Conservation (phyloP, 2,113 vertebrate genomes). For the Menura novaehollandiae region DNA sequence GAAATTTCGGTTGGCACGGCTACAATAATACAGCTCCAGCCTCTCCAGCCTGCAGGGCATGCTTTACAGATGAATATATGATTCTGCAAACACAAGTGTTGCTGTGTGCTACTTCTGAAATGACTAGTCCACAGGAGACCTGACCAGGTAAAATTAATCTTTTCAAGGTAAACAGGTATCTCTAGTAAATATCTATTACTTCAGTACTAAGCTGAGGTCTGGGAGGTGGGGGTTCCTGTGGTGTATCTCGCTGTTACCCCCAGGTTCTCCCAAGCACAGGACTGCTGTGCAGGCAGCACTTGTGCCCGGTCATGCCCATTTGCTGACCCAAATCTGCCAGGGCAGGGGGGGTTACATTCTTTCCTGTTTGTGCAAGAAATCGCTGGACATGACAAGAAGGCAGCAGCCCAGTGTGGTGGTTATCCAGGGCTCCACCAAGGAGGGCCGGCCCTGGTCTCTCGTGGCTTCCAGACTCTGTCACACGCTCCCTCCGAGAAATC, state of each 20-base stretch:
- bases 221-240: neutral
- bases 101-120: neutral
- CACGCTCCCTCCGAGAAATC: neutral
- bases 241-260: accelerated
- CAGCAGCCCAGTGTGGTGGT: neutral
- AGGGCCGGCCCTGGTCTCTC: accelerated
- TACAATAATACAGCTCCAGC: accelerated
- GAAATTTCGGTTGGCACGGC: neutral
- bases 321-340: neutral
- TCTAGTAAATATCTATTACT: neutral
- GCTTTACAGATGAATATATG: accelerated
- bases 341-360: accelerated
- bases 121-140: neutral
- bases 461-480: neutral
- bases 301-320: accelerated
- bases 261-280: neutral
- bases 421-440: neutral
- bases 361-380: neutral
- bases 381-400: conserved; percentile 63
- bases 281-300: neutral
- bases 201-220: neutral
- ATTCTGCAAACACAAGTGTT: neutral
- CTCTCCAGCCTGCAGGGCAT: neutral
- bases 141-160: neutral
- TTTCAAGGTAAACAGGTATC: neutral